phyloP scores from a whole-genome alignment of 2,797 vertebrate genomes.

The Poliocrania exsul region DNA sequence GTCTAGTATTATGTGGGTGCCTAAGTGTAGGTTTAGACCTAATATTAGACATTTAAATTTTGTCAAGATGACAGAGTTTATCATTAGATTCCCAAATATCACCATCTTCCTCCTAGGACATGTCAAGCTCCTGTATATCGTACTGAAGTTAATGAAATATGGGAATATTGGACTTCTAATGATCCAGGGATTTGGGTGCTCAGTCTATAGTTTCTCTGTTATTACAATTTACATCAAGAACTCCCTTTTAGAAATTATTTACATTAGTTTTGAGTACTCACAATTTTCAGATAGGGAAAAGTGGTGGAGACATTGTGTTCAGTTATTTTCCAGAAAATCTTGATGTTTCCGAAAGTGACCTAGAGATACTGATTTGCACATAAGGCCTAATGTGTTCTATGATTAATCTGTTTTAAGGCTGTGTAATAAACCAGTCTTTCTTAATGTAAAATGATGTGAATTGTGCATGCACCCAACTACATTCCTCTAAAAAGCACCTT shows the following conservation, averaged over 20 bases:
- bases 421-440: neutral
- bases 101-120: neutral
- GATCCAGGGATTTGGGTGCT: neutral
- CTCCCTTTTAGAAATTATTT: neutral
- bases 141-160: neutral
- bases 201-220: neutral
- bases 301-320: neutral
- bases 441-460: fast-evolving
- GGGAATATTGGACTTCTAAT: neutral
- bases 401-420: neutral
- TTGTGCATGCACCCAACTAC: neutral
- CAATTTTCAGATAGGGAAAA: neutral
- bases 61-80: neutral
- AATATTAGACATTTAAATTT: neutral
- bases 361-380: neutral
- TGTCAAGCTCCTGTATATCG: neutral
- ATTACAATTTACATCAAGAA: neutral
- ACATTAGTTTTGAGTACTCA: neutral
- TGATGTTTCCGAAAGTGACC: neutral
- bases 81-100: neutral
- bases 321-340: neutral
- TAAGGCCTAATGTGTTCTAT: neutral
- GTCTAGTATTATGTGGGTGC: neutral
- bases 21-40: neutral
- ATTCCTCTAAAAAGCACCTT: neutral